Base-by-base conservation (phyloP, 23 tunicate species). In the Oikopleura dioica region DNA sequence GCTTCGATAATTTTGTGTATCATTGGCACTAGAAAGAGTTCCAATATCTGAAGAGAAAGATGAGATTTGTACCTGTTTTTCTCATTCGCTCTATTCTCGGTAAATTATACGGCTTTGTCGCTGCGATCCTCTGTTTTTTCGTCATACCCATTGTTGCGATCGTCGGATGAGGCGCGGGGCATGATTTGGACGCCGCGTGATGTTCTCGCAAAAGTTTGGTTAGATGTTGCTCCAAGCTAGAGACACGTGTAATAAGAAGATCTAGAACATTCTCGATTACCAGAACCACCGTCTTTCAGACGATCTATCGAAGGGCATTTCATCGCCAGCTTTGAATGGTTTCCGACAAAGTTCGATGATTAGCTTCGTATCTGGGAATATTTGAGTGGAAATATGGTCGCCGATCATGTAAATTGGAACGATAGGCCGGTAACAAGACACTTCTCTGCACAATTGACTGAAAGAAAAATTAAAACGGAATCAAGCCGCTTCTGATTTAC, bases 321-420 rank as follows among this genome's bases (percentile, higher is more conserved):
- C 34, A 31, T 9, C 35, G 35, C 36, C 36, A 35, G 12, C n/a
- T 78, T 55, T 55, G 76, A n/a, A 44, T 59, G 58, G 59, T 77
- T 38, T 77, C 21, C 76, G 59, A 35, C 79, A 1, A 29, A 80
- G 80, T 68, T 89, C 81, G 1, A 89, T 84, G 29, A 59, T 68
- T 0, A 89, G 36, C 75, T 81, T 68, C 0, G 76, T 84, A 34
- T 81, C 78, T 36, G 89, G 80, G 50, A 89, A 89, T 37, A 89
- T 82, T 9, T 51, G 35, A 12, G 85, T 68, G 0, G 86, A 69
- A n/a, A 89, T 84, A 38, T 78, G 79, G 78, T 84, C 79, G 1
- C 81, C 83, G 1, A 84, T 79, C n/a, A 89, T 86, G 50, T 77
- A 76, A 79, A 89, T 78, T 1, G 96, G 96, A 4, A 84, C 38